phyloP scores from a whole-genome alignment of 2,113 vertebrate genomes.

The Pelecanus crispus region DNA sequence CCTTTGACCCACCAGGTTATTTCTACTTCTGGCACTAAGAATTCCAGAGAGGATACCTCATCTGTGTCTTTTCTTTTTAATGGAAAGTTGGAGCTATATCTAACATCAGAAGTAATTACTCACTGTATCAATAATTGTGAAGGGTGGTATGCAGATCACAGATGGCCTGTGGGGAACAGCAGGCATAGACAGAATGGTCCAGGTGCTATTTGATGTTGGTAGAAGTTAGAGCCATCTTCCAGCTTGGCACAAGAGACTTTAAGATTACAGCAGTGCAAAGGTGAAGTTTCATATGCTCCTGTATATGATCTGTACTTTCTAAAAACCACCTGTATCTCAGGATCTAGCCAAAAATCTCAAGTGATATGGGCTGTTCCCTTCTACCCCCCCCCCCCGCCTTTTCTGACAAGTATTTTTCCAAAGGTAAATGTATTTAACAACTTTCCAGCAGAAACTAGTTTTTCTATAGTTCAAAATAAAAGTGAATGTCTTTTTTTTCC shows the following conservation, averaged over 20 bases:
- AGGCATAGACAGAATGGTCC: conserved; percentile 11
- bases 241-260: background rate
- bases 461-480: background rate
- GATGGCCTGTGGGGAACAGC: conserved; percentile 24
- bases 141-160: background rate
- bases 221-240: conserved; percentile 3
- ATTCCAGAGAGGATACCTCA: conserved; percentile 18
- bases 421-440: background rate
- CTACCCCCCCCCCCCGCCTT: background rate
- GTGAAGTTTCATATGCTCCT: background rate
- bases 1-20: conserved; percentile 17
- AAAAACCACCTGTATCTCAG: conserved; percentile 2
- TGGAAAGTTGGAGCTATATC: background rate
- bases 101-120: conserved; percentile 36
- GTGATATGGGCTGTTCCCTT: background rate
- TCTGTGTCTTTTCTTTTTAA: background rate
- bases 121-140: conserved; percentile 7
- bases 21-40: conserved; percentile 19
- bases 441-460: background rate
- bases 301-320: background rate
- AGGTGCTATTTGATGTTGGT: conserved; percentile 29
- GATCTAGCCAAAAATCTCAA: conserved; percentile 11
- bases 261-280: conserved; percentile 1
- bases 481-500: background rate
- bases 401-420: background rate